Conservation (phyloP, 2,113 vertebrate genomes). For the Percina caprodes region DNA sequence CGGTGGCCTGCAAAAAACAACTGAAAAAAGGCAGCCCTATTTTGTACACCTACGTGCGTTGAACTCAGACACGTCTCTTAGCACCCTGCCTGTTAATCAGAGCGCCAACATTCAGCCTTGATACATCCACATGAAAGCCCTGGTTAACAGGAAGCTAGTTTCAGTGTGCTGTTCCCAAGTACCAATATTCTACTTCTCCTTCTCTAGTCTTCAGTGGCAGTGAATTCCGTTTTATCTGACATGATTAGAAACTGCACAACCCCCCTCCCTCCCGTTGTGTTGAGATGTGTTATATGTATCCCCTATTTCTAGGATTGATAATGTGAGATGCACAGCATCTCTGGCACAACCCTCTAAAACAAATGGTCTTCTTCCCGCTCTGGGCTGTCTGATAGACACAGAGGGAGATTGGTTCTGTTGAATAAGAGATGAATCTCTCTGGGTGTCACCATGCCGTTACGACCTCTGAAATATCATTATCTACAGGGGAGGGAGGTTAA, state of each 20-base stretch:
- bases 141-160: slow-evolving; percentile 46
- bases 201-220: slow-evolving; percentile 45
- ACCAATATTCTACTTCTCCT: slow-evolving; percentile 25
- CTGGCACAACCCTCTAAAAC: slow-evolving; percentile 57
- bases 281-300: slow-evolving; percentile 45
- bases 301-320: slow-evolving; percentile 74
- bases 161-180: slow-evolving; percentile 22
- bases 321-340: slow-evolving; percentile 45
- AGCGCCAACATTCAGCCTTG: slow-evolving; percentile 52
- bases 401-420: slow-evolving; percentile 82
- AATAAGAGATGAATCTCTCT: slow-evolving; percentile 83
- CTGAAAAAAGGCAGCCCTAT: slow-evolving; percentile 6
- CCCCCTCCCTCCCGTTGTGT: background rate
- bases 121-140: slow-evolving; percentile 50
- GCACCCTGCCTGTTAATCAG: slow-evolving; percentile 34
- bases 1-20: slow-evolving; percentile 24
- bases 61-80: slow-evolving; percentile 32
- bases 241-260: slow-evolving; percentile 52
- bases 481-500: slow-evolving; percentile 80
- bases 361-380: slow-evolving; percentile 67
- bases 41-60: slow-evolving; percentile 23
- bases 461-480: slow-evolving; percentile 84
- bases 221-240: slow-evolving; percentile 55
- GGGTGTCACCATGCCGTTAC: slow-evolving; percentile 69
- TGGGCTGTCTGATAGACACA: slow-evolving; percentile 75